These are phyloP conservation scores for Terebella lapidaria DNA, from an alignment of 2,888 invertebrate genomes.

Conservation along the genomic window DNA sequence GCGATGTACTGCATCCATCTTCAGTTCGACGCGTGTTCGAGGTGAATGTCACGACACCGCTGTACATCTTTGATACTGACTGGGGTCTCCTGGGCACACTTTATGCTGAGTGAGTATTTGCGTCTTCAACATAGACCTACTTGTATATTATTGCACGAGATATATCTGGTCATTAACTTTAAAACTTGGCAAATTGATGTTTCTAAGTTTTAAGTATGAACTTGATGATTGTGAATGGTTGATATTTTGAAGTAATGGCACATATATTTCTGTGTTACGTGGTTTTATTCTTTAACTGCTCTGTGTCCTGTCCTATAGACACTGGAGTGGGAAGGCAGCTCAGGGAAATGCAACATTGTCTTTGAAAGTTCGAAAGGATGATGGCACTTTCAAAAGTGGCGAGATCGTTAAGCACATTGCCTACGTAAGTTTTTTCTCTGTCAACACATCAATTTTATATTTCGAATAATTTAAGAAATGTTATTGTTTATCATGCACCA, in stretches of 20 bases:
- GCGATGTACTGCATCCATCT: conserved; percentile 10
- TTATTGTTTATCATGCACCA: no score
- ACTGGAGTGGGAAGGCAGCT: conserved; percentile 16
- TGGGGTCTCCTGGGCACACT: conserved; percentile 61
- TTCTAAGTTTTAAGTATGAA: no score
- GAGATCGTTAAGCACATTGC: conserved; percentile 17
- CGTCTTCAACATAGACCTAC: neutral
- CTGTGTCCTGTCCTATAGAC: no score
- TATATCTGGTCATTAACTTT: no score
- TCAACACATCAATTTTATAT: no score
- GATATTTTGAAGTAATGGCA: no score
- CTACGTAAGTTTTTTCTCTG: conserved; percentile 22
- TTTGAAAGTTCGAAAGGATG: conserved; percentile 15
- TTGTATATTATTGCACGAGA: no score
- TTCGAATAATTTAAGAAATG: no score
- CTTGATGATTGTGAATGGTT: no score
- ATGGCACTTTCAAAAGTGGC: conserved; percentile 19
- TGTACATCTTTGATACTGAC: conserved; percentile 88
- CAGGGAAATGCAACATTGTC: conserved; percentile 21
- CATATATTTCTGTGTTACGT: no score
- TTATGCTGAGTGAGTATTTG: conserved; percentile 15
- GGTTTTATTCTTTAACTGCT: no score
- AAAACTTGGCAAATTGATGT: no score
- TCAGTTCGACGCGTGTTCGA: conserved; percentile 83
- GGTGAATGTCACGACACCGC: conserved; percentile 93